Percentiles rank a stretch among this genome's conserved stretches.
Evolutionary conservation across 1,140 invertebrate genomes (phyloP).

Genomic region (Drosophila cardini): DNA sequence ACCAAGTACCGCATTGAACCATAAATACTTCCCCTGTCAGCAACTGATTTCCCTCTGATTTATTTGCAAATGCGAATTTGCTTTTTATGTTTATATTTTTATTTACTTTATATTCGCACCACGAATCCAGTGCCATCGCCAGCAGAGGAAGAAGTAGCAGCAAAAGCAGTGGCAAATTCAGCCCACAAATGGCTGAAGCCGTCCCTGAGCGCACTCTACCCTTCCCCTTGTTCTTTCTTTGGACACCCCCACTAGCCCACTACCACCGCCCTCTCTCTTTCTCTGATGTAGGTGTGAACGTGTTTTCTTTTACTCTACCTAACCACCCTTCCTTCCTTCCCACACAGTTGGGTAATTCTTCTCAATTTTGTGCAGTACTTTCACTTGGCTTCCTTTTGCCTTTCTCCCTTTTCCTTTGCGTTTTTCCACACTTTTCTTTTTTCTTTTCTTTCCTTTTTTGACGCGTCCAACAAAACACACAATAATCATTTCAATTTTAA

Average conservation of each 20-base stretch:
- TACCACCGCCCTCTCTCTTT: not conserved
- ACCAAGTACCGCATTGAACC: constrained; percentile 48
- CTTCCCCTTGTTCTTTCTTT: not conserved
- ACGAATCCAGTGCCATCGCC: constrained; percentile 48
- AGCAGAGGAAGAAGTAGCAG: not conserved
- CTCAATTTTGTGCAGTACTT: constrained; percentile 72
- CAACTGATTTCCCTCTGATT: constrained; percentile 82
- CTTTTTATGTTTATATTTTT: constrained; percentile 82
- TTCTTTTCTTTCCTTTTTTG: constrained; percentile 7
- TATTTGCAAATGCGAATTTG: constrained; percentile 84
- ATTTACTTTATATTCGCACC: constrained; percentile 82
- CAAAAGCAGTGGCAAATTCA: constrained; percentile 24
- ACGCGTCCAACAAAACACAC: constrained; percentile 50
- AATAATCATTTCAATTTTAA: constrained; percentile 83
- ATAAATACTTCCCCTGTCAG: constrained; percentile 83
- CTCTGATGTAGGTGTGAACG: constrained; percentile 66
- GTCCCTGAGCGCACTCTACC: constrained; percentile 31
- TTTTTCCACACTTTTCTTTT: constrained; percentile 31
- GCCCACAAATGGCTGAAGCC: constrained; percentile 43
- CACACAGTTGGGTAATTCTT: constrained; percentile 69
- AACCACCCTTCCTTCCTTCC: constrained; percentile 24
- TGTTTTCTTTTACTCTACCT: constrained; percentile 54
- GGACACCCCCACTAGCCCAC: not conserved
- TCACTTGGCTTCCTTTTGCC: constrained; percentile 64
- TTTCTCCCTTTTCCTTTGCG: constrained; percentile 28